Conservation (phyloP, 2,797 vertebrate species). For the Paratrypauchen microcephalus region DNA sequence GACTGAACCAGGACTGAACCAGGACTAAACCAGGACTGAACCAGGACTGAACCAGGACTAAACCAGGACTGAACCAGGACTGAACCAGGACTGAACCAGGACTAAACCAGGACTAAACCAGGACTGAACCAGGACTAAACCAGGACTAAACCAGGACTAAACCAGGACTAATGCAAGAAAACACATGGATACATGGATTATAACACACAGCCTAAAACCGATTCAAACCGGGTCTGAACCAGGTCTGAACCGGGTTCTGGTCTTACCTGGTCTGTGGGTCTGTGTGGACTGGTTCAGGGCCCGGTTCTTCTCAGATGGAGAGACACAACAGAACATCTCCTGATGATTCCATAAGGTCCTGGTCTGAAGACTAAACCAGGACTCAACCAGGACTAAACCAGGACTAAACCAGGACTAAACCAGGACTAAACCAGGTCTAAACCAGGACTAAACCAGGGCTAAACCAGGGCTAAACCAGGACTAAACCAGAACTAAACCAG, state of each 20-base stretch:
- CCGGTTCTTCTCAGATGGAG: not conserved
- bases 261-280: not conserved
- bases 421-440: not conserved
- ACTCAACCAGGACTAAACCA: not conserved
- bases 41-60: too few species aligned
- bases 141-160: not conserved
- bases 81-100: not conserved
- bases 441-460: not conserved
- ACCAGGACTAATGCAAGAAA: not conserved
- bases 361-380: too few species aligned
- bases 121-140: not conserved
- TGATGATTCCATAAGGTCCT: not conserved
- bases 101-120: too few species aligned
- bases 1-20: too few species aligned
- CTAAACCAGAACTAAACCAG: too few species aligned
- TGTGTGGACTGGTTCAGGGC: not conserved
- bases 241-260: not conserved
- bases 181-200: not conserved
- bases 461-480: too few species aligned
- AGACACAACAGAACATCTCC: not conserved
- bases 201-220: too few species aligned
- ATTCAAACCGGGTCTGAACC: not conserved
- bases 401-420: not conserved
- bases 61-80: too few species aligned
- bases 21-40: too few species aligned